Conservation (phyloP, 2,888 invertebrate species). For the Eristalis pertinax region DNA sequence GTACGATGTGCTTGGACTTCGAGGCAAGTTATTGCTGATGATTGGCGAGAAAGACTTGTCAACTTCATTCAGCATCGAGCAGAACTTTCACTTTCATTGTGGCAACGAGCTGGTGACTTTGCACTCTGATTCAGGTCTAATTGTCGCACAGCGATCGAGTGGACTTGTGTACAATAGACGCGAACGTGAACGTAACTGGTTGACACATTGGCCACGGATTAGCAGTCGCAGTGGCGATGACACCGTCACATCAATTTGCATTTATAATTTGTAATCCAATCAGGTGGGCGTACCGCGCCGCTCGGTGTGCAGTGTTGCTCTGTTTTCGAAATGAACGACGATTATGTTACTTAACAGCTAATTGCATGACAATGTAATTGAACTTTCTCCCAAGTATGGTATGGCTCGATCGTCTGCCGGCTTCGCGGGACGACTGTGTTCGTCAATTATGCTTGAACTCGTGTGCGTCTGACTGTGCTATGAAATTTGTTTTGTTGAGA, state of each 20-base stretch:
- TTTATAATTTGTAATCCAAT: conserved; percentile 44
- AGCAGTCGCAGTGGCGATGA: neutral
- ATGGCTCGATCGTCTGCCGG: neutral
- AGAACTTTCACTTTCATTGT: conserved; percentile 53
- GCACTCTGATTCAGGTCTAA: conserved; percentile 9
- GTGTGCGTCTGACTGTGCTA: neutral
- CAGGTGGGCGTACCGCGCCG: conserved; percentile 46
- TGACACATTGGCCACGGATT: conserved; percentile 38
- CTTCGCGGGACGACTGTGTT: neutral
- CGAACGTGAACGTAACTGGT: conserved; percentile 31
- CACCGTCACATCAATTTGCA: conserved; percentile 41
- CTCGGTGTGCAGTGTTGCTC: conserved; percentile 11
- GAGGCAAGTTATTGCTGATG: neutral
- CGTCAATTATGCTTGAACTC: neutral
- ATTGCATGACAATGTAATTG: conserved; percentile 51
- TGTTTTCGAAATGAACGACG: neutral
- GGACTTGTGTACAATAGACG: neutral
- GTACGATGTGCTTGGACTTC: neutral
- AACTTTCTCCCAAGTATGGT: conserved; percentile 45
- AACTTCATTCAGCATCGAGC: neutral
- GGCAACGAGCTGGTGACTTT: neutral
- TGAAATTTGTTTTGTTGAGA: neutral
- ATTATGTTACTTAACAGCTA: conserved; percentile 38
- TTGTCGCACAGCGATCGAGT: neutral
- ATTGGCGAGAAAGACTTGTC: neutral